Conservation (phyloP, 2,888 invertebrate species). For the Steinernema scapterisci region DNA sequence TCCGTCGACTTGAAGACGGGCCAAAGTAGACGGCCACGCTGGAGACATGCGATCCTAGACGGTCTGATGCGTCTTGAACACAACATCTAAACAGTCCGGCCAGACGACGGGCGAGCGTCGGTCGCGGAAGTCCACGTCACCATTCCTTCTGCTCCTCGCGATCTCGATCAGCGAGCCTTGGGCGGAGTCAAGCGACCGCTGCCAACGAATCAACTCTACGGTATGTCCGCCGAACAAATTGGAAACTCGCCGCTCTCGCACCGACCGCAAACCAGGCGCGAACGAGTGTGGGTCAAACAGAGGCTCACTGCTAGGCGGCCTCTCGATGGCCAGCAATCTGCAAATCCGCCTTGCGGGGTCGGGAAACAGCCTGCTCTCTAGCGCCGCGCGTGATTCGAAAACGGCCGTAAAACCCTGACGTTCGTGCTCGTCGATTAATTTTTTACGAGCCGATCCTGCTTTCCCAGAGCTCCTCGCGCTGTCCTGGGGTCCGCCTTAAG, state of each 20-base stretch:
- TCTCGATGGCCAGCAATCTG: too few species aligned
- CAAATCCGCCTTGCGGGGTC: background rate
- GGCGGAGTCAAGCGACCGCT: constrained; percentile 1
- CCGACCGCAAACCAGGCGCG: too few species aligned
- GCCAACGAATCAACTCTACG: background rate
- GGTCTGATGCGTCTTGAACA: too few species aligned
- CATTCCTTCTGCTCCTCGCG: background rate
- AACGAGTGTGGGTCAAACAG: too few species aligned
- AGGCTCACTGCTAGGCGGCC: too few species aligned
- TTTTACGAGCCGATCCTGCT: constrained; percentile 4
- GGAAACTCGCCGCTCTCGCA: too few species aligned
- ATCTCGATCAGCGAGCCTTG: background rate
- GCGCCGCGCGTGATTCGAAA: background rate
- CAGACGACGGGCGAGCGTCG: too few species aligned
- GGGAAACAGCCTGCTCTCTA: background rate
- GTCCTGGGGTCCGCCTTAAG: too few species aligned
- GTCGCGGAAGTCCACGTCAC: constrained; percentile 21
- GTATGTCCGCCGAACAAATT: background rate
- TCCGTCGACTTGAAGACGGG: too few species aligned
- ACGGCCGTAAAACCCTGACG: background rate
- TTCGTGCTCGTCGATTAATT: constrained; percentile 28
- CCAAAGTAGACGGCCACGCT: too few species aligned
- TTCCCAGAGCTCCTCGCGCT: background rate
- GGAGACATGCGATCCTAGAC: too few species aligned
- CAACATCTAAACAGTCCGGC: too few species aligned